Evolutionary conservation across 1,140 invertebrate species (phyloP).

Genomic region (Cherax destructor): DNA sequence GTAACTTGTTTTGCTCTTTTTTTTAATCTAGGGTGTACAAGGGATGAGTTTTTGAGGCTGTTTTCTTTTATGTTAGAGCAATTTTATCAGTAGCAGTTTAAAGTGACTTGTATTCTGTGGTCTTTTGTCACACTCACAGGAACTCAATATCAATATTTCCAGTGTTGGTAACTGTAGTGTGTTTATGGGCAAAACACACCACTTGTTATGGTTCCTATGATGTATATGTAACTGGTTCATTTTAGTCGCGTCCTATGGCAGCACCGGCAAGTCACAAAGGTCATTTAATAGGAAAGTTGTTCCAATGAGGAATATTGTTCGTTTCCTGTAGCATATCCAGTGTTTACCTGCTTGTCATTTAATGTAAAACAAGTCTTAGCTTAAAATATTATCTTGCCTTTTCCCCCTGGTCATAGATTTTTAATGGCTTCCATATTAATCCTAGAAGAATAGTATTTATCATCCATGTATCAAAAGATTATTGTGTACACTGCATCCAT

Average conservation of each 20-base stretch:
- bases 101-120: conserved; percentile 42
- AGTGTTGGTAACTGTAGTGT: conserved; percentile 37
- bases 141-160: conserved; percentile 46
- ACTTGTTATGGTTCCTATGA: conserved; percentile 59
- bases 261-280: conserved; percentile 52
- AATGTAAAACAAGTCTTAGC: conserved; percentile 22
- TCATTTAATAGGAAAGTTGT: conserved; percentile 36
- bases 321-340: conserved; percentile 25
- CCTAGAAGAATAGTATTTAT: conserved; percentile 36
- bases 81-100: conserved; percentile 56
- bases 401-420: conserved; percentile 29
- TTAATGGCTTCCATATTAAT: conserved; percentile 57
- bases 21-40: conserved; percentile 8
- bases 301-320: conserved; percentile 31
- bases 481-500: not conserved
- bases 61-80: conserved; percentile 50
- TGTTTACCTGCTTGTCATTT: conserved; percentile 46
- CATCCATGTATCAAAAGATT: conserved; percentile 29
- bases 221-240: conserved; percentile 38
- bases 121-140: conserved; percentile 43
- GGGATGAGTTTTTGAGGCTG: conserved; percentile 46
- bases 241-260: conserved; percentile 29
- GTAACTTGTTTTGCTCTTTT: conserved; percentile 35
- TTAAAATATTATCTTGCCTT: conserved; percentile 39
- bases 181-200: conserved; percentile 35